Base-by-base conservation (phyloP, 2,888 invertebrate species). In the Ptycholaimellus sp. region DNA sequence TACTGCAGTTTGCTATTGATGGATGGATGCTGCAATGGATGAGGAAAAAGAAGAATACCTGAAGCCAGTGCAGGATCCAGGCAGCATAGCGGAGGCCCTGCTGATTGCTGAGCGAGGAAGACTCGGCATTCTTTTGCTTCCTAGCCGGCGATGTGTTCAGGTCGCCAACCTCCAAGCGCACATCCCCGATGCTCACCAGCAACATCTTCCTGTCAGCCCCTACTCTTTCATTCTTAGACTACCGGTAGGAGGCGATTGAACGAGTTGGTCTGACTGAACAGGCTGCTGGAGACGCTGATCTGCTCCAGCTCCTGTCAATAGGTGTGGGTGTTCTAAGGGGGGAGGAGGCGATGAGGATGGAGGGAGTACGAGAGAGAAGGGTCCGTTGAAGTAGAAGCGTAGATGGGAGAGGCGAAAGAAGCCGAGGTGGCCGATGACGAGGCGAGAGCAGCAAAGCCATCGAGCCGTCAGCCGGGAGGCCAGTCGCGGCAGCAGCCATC, bases 281-380 rank as follows among this genome's bases (percentile, higher is more conserved):
- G 54, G 38, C 58, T 56, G 38, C 58, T 58, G 23, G 55, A 54
- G 29, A 59, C 28, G 52, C 56, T 55, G 7, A 58, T 44, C 39
- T 48, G 44, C 14, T 57, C 54, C 35, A 60, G 45, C 42, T 59
- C 58, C 58, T 58, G 46, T 21, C n/a, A n/a, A n/a, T n/a, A n/a
- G n/a, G n/a, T n/a, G n/a, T n/a, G n/a, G n/a, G n/a, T n/a, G n/a
- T n/a, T n/a, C n/a, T n/a, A n/a, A n/a, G n/a, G n/a, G n/a, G n/a
- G n/a, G n/a, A n/a, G n/a, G n/a, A n/a, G n/a, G n/a, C n/a, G n/a
- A n/a, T n/a, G n/a, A n/a, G n/a, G n/a, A n/a, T n/a, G n/a, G n/a
- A n/a, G n/a, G n/a, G n/a, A 31, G 4, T 3, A 39, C 39, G 13
- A 47, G 13, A 6, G 16, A 22, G 6, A 47, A 29, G 16, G 37